These are phyloP conservation scores for Idris sp. DNA, from an alignment of 1,140 invertebrate genomes.

Conservation along the genomic window DNA sequence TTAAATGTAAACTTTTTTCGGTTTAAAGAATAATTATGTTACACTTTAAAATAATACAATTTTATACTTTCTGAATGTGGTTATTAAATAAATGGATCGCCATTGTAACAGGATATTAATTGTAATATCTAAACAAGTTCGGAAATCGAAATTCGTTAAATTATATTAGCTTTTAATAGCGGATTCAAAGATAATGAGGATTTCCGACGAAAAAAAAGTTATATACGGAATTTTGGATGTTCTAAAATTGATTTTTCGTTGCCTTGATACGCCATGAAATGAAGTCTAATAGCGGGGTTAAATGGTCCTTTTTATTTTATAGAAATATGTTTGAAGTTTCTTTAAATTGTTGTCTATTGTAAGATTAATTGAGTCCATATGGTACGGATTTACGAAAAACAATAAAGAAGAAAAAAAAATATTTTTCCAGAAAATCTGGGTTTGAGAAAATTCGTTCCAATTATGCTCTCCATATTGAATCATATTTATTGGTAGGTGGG, in stretches of 20 bases:
- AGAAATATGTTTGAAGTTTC: constrained; percentile 9
- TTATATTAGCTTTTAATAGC: constrained; percentile 16
- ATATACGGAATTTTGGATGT: constrained; percentile 14
- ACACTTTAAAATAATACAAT: no score
- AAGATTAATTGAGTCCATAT: constrained; percentile 32
- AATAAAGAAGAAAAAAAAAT: no score
- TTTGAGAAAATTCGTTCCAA: no score
- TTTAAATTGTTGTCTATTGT: constrained; percentile 23
- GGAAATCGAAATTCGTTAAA: constrained; percentile 26
- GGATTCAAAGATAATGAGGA: constrained; percentile 1
- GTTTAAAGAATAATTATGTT: no score
- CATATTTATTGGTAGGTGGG: no score
- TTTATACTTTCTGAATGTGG: no score
- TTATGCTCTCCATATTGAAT: no score
- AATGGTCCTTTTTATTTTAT: constrained; percentile 24
- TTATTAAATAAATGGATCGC: no score
- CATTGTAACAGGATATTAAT: no score
- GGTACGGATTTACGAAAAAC: no score
- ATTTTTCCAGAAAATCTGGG: no score
- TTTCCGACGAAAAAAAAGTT: neutral
- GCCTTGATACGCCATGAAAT: constrained; percentile 26
- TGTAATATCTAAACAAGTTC: constrained; percentile 30
- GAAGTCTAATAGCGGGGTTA: constrained; percentile 26
- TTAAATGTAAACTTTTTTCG: no score
- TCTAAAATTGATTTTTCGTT: constrained; percentile 19